Evolutionary conservation across 2,888 invertebrate genomes (phyloP).

Genomic region (Macaria notata): DNA sequence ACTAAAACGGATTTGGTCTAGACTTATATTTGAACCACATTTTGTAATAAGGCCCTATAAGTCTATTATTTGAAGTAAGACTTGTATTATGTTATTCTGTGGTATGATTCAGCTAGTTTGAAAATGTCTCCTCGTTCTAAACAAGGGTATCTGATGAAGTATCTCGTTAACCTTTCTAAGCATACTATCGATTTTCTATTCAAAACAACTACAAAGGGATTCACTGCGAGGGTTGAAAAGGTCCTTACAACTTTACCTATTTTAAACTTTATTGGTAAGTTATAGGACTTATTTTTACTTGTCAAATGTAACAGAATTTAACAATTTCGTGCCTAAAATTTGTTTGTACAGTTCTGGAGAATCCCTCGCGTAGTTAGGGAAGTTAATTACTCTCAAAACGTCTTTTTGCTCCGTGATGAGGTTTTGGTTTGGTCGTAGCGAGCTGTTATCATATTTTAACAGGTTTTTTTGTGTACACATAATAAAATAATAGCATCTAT

Average conservation of each 20-base stretch:
- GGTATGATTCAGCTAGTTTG: no score
- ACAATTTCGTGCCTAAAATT: slow-evolving; percentile 51
- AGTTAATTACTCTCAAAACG: slow-evolving; percentile 23
- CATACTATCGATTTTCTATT: slow-evolving; percentile 27
- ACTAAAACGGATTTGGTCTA: no score
- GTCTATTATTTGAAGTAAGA: no score
- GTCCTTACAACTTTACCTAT: background rate
- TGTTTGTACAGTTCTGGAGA: slow-evolving; percentile 42
- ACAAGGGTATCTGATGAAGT: slow-evolving; percentile 12
- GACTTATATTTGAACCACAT: no score
- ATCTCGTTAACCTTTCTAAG: slow-evolving; percentile 28
- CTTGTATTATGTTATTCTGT: no score
- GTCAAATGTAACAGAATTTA: slow-evolving; percentile 35
- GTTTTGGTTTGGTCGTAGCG: background rate
- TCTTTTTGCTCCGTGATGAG: slow-evolving; percentile 7
- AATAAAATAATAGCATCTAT: no score
- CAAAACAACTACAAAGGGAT: slow-evolving; percentile 23
- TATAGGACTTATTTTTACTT: background rate
- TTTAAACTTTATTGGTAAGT: background rate
- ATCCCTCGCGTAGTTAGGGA: slow-evolving; percentile 25
- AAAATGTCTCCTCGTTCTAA: background rate
- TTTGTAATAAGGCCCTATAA: no score
- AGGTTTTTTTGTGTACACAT: no score
- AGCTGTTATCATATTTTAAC: background rate
- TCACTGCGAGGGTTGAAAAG: slow-evolving; percentile 13